phyloP scores from a whole-genome alignment of 2,888 invertebrate genomes.

The Nomada goodeniana region DNA sequence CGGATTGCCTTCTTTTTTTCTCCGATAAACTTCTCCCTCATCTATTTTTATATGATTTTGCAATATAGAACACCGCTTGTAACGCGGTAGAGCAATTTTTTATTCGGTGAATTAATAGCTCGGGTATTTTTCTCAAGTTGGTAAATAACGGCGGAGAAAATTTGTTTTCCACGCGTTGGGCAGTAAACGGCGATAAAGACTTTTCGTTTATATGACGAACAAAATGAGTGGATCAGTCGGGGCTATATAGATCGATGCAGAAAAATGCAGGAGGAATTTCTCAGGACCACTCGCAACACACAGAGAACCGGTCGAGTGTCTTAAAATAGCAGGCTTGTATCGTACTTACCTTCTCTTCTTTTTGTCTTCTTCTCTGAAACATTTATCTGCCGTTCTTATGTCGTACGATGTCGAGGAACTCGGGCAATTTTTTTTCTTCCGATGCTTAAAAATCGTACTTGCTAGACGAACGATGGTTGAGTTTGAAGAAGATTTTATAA shows the following conservation, averaged over 20 bases:
- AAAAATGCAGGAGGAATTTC: constrained; percentile 32
- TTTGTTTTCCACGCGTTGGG: too few species aligned
- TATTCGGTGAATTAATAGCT: not conserved
- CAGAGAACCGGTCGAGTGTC: constrained; percentile 64
- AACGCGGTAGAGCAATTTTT: not conserved
- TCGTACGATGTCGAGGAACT: not conserved
- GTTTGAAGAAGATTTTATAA: too few species aligned
- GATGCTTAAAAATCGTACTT: not conserved
- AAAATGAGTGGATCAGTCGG: not conserved
- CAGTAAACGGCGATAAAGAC: not conserved
- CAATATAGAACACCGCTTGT: too few species aligned
- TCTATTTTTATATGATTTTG: not conserved
- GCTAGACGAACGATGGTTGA: not conserved
- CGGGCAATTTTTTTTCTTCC: not conserved
- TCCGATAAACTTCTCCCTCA: not conserved
- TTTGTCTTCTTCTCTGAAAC: constrained; percentile 10
- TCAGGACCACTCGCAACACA: constrained; percentile 26
- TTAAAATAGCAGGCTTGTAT: constrained; percentile 62
- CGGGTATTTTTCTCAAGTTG: not conserved
- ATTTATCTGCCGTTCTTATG: constrained; percentile 11
- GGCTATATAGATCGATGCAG: not conserved
- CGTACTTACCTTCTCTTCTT: not conserved
- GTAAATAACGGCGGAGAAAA: not conserved
- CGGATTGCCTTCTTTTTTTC: not conserved
- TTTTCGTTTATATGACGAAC: not conserved